Percentiles rank a stretch among this genome's conserved stretches.
Conservation (phyloP, 2,888 invertebrate genomes). For the Pollenia griseotomentosa region DNA sequence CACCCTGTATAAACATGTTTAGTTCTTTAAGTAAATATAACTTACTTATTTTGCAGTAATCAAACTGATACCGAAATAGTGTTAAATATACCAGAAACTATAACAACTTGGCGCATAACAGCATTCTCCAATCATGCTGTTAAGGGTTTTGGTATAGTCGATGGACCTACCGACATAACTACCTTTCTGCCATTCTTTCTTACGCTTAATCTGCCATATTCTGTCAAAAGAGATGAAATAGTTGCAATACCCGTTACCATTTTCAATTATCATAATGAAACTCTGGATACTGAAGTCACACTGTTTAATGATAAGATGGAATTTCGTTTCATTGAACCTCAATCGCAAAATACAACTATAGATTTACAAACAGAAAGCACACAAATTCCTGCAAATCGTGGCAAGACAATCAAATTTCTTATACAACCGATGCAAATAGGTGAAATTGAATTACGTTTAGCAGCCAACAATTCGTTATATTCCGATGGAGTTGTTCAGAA, state of each 20-base stretch:
- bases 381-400: constrained; percentile 88
- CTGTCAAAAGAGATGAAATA: constrained; percentile 91
- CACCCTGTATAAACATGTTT: background rate
- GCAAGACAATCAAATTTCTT: constrained; percentile 88
- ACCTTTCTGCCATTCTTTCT: constrained; percentile 91
- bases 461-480: constrained; percentile 84
- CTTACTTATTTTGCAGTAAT: constrained; percentile 19
- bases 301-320: constrained; percentile 91
- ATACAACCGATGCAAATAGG: constrained; percentile 89
- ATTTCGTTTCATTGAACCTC: constrained; percentile 87
- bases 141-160: constrained; percentile 89
- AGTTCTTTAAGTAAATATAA: background rate
- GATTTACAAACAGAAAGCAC: constrained; percentile 81
- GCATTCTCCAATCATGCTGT: constrained; percentile 90
- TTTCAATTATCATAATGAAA: constrained; percentile 92
- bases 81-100: constrained; percentile 87
- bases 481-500: constrained; percentile 87
- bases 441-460: constrained; percentile 88
- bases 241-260: constrained; percentile 93
- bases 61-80: constrained; percentile 22
- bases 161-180: constrained; percentile 86
- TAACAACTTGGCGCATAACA: constrained; percentile 91
- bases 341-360: constrained; percentile 78
- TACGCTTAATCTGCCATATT: constrained; percentile 89
- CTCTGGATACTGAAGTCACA: constrained; percentile 90